phyloP scores from a whole-genome alignment of 2,888 invertebrate genomes.

The Tenthredo amoena region DNA sequence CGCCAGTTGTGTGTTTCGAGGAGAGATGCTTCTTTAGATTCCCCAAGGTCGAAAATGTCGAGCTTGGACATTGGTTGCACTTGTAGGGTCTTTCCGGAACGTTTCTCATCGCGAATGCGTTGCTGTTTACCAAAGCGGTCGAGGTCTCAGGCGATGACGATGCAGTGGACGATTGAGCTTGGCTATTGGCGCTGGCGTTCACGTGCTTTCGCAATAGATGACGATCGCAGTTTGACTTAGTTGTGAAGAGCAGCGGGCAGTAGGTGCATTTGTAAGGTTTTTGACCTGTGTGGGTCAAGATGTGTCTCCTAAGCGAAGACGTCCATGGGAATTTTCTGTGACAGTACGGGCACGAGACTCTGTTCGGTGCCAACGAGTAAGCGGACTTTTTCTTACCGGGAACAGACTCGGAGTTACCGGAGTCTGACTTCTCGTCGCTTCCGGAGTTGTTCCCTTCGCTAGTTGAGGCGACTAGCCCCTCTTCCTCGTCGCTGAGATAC shows the following conservation, averaged over 20 bases:
- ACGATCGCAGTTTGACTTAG: conserved; percentile 98
- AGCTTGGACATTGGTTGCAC: conserved; percentile 89
- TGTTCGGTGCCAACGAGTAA: conserved; percentile 96
- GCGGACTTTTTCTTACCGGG: conserved; percentile 94
- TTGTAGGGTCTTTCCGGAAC: conserved; percentile 90
- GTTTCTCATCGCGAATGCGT: conserved; percentile 81
- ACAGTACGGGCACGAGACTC: conserved; percentile 96
- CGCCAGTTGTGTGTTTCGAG: conserved; percentile 82
- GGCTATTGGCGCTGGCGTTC: conserved; percentile 76
- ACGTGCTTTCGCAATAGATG: conserved; percentile 94
- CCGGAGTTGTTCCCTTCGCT: conserved; percentile 92
- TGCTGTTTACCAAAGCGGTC: conserved; percentile 74
- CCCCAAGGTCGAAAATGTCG: conserved; percentile 89
- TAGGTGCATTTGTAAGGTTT: conserved; percentile 97
- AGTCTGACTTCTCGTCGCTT: conserved; percentile 90
- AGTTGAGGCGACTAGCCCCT: conserved; percentile 90
- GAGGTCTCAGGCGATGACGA: conserved; percentile 71
- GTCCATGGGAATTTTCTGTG: conserved; percentile 98
- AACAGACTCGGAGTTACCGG: conserved; percentile 80
- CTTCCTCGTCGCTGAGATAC: conserved; percentile 84
- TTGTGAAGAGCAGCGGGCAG: conserved; percentile 96
- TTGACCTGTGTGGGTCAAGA: conserved; percentile 96
- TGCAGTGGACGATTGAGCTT: conserved; percentile 63
- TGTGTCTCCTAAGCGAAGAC: conserved; percentile 95
- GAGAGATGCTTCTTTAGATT: conserved; percentile 90